phyloP scores from a whole-genome alignment of 2,888 invertebrate species.

The Boloria euphrosyne region DNA sequence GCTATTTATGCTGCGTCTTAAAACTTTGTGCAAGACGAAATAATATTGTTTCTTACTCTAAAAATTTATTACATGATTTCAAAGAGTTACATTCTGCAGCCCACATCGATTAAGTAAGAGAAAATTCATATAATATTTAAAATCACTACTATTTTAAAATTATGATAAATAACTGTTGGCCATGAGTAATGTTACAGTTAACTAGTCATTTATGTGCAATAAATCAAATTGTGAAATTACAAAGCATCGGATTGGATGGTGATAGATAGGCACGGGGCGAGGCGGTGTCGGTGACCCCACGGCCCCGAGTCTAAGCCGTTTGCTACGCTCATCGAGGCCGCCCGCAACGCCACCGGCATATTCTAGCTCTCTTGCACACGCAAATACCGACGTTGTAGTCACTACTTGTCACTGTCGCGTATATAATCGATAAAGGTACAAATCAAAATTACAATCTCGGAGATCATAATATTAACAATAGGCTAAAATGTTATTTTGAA shows the following conservation, averaged over 20 bases:
- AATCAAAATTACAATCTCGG: constrained; percentile 9
- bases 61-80: background rate
- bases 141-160: too few relatives aligned
- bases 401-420: constrained; percentile 20
- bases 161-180: background rate
- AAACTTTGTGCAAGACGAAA: background rate
- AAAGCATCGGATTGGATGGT: constrained; percentile 38
- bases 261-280: constrained; percentile 49
- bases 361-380: constrained; percentile 56
- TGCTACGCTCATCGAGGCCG: constrained; percentile 52
- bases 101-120: too few relatives aligned
- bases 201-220: constrained; percentile 43
- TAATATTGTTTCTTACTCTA: background rate
- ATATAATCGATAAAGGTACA: constrained; percentile 19
- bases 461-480: background rate
- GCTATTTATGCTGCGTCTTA: too few relatives aligned
- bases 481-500: background rate
- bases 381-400: constrained; percentile 29
- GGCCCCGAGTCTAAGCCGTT: constrained; percentile 60
- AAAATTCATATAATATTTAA: too few relatives aligned
- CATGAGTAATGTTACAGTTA: constrained; percentile 46
- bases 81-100: too few relatives aligned
- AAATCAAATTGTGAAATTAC: constrained; percentile 12
- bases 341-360: constrained; percentile 51
- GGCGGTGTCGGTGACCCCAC: constrained; percentile 75